Base-by-base conservation (phyloP, 2,797 vertebrate genomes). In the Anguilla pacifica region DNA sequence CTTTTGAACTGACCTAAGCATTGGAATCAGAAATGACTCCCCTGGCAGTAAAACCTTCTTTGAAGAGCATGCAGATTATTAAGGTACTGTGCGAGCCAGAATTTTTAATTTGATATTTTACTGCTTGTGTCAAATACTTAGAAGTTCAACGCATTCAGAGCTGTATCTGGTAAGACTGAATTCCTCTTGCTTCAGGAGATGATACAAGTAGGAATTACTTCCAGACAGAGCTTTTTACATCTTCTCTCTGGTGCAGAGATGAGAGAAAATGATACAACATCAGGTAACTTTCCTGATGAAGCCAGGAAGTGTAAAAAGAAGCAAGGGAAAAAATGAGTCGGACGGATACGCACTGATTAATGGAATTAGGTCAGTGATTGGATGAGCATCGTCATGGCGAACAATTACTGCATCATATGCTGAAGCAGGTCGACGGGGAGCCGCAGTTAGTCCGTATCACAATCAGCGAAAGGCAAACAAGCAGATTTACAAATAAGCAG, bases 311-410 rank as follows among this genome's bases (percentile, higher is more conserved):
- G 94, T 13, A 70, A 93, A 94, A 77, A 94, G 93, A 92, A 94
- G 94, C n/a, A 94, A 92, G 90, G 91, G 90, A 93, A 93, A 93
- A 93, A 91, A 94, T 92, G 93, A 94, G 94, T 95, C 94, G 93
- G 94, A 94, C 93, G 92, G 92, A 94, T 94, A 92, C 17, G 1
- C 93, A 92, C 90, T 90, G 91, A 90, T 93, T 95, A 94, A 95
- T 95, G 87, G 85, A 92, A 95, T 94, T 93, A 93, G 93, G 92
- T 70, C 84, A 64, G 90, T 95, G 96, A 96, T 95, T 95, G 93
- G 93, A 95, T 94, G 93, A 92, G 91, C 94, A 95, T 94, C 95
- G 94, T 95, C 93, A 91, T 90, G 92, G 91, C 90, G 92, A 92
- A 94, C 94, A 92, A 92, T 95, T 95, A 94, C 94, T 90, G 90